Evolutionary conservation across 2,888 invertebrate genomes (phyloP).

Genomic region (Chrysodeixis includens): DNA sequence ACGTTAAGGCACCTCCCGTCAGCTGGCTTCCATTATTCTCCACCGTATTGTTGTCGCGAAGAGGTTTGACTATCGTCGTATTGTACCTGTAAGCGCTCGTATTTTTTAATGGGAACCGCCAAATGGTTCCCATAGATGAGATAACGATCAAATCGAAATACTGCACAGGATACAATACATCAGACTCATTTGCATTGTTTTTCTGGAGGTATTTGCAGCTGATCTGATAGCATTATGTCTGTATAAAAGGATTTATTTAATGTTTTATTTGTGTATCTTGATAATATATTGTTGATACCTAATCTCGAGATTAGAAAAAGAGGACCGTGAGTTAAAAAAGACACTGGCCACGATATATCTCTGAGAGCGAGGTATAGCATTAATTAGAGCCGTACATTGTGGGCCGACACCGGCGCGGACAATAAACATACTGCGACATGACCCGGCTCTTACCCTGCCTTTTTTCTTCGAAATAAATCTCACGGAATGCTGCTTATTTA

Average conservation of each 20-base stretch:
- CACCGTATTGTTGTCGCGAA: slow-evolving; percentile 79
- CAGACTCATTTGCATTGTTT: slow-evolving; percentile 73
- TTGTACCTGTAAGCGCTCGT: slow-evolving; percentile 79
- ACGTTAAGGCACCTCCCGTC: slow-evolving; percentile 87
- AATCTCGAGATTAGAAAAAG: slow-evolving; percentile 65
- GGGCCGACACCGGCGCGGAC: slow-evolving; percentile 76
- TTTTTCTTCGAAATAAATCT: slow-evolving; percentile 88
- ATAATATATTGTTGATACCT: slow-evolving; percentile 51
- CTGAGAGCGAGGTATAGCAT: slow-evolving; percentile 75
- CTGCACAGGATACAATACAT: slow-evolving; percentile 69
- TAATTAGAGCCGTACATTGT: slow-evolving; percentile 85
- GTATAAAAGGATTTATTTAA: slow-evolving; percentile 55
- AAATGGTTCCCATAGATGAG: slow-evolving; percentile 72
- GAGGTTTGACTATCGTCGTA: slow-evolving; percentile 73
- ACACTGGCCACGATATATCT: slow-evolving; percentile 76
- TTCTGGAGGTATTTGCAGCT: slow-evolving; percentile 58
- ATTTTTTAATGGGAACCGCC: slow-evolving; percentile 73
- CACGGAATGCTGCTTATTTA: slow-evolving; percentile 86
- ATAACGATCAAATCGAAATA: slow-evolving; percentile 72
- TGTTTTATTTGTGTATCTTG: slow-evolving; percentile 49
- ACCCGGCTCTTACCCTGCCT: slow-evolving; percentile 81
- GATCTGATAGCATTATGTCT: slow-evolving; percentile 64
- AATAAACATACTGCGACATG: slow-evolving; percentile 85
- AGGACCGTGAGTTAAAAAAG: slow-evolving; percentile 68
- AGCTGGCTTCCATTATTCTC: slow-evolving; percentile 87